These are phyloP conservation scores for Coelogynopora nodosa DNA, from an alignment of 2,888 invertebrate species.

Conservation along the genomic window DNA sequence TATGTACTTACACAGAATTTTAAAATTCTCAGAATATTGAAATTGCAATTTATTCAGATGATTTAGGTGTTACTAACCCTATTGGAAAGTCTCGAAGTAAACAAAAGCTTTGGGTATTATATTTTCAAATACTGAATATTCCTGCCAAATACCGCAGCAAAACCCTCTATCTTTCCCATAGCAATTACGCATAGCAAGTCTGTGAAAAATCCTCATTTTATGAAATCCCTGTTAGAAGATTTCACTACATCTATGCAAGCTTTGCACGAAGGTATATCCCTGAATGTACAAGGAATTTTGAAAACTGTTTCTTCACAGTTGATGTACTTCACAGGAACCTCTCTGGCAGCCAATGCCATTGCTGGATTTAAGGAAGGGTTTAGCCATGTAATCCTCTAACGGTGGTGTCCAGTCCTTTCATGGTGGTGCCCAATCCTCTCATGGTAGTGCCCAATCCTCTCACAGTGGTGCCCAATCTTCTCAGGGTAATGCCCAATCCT, in stretches of 20 bases:
- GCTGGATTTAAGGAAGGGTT: too few species aligned
- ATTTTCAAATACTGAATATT: constrained; percentile 10
- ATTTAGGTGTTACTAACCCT: constrained; percentile 32
- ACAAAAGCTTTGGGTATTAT: constrained; percentile 9
- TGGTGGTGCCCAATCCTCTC: too few species aligned
- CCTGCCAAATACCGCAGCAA: neutral
- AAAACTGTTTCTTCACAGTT: too few species aligned
- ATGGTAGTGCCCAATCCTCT: too few species aligned
- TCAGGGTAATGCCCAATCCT: too few species aligned
- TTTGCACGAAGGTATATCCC: too few species aligned
- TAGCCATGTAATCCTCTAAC: too few species aligned
- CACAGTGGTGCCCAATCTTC: too few species aligned
- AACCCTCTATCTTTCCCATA: neutral
- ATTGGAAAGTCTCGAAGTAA: neutral
- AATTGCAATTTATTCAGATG: constrained; percentile 16
- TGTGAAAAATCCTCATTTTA: neutral
- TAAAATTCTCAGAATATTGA: neutral
- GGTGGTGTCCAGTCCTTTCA: too few species aligned
- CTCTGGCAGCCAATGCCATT: too few species aligned
- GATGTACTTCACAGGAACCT: too few species aligned
- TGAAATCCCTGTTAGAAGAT: neutral
- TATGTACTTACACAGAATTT: neutral
- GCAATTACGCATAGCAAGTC: neutral
- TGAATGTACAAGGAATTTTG: too few species aligned
- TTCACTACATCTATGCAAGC: neutral